phyloP scores from a whole-genome alignment of 2,888 invertebrate genomes.

The Hydrotaea diabolus region DNA sequence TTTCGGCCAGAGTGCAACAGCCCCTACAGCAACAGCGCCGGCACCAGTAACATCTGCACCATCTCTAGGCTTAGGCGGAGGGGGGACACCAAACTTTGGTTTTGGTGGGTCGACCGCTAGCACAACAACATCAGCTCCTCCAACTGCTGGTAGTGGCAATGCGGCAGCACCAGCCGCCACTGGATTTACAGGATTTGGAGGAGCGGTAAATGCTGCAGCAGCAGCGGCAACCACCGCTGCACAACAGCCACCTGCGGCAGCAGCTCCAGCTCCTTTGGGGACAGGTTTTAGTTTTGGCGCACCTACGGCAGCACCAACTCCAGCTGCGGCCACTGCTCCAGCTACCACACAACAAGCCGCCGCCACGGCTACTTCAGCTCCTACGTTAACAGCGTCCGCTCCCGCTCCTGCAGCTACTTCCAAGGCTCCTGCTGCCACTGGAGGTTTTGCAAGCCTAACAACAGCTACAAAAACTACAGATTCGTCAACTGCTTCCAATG shows the following conservation, averaged over 20 bases:
- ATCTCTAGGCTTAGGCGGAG: conserved; percentile 22
- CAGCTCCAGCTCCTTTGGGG: conserved; percentile 84
- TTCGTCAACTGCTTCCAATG: conserved; percentile 77
- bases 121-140: conserved; percentile 63
- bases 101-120: conserved; percentile 40
- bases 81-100: conserved; percentile 16
- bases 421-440: conserved; percentile 52
- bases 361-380: conserved; percentile 76
- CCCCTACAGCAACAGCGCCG: conserved; percentile 53
- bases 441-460: conserved; percentile 77
- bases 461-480: conserved; percentile 88
- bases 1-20: conserved; percentile 60
- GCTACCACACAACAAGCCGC: conserved; percentile 69
- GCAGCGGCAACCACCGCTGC: conserved; percentile 42
- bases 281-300: conserved; percentile 48
- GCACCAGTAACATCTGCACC: conserved; percentile 66
- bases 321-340: conserved; percentile 67
- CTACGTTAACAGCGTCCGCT: conserved; percentile 81
- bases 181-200: conserved; percentile 90
- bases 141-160: conserved; percentile 72
- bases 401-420: conserved; percentile 40
- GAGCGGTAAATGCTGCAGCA: conserved; percentile 80
- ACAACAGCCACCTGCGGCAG: conserved; percentile 71
- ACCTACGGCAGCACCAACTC: conserved; percentile 33
- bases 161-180: conserved; percentile 80